Evolutionary conservation across 2,113 vertebrate genomes (phyloP), one percentile per base, ranked within the genome.

Genomic region (Acinonyx jubatus): DNA sequence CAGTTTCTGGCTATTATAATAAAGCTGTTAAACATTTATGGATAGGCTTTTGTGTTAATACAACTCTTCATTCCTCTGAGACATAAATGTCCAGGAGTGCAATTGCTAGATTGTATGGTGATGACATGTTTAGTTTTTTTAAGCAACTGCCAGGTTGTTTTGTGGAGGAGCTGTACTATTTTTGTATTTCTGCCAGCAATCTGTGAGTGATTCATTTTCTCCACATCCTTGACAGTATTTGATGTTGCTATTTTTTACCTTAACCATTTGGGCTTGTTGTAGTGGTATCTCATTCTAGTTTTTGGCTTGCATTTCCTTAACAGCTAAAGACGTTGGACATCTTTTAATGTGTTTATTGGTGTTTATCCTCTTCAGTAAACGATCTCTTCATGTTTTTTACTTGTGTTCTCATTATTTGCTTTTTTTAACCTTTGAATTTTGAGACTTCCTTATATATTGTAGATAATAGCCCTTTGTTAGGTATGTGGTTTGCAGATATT

Each of bases 251-350:
- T 69, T 80, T 69, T 45, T 68, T 29, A 55, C 57, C 68, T 79
- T 79, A 50, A 14, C 50, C 74, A 57, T 82, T 68, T 27, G 82
- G 50, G 38, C 66, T 52, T 52, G 18, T 21, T 79, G 3, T 55
- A 9, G 25, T 48, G 50, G 7, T 63, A 10, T 25, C 48, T 82
- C 36, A 57, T 27, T 50, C 38, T 31, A 14, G 78, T 89, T 84
- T 96, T 69, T 38, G 83, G 89, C 69, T 52, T 89, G 10, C 57
- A n/a, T 78, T 93, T 82, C 50, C 25, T n/a, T 96, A 69, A 38
- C 76, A 50, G 25, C 25, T 83, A 38, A 61, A 41, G 50, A 79
- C 71, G 23, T 36, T 68, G 25, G 71, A 52, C 29, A 55, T 52
- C 27, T 95, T 86, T 85, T 71, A 13, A 48, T 80, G 52, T 71